Conservation (phyloP, 2,797 vertebrate species). For the Hypotaenidia philippensis region DNA sequence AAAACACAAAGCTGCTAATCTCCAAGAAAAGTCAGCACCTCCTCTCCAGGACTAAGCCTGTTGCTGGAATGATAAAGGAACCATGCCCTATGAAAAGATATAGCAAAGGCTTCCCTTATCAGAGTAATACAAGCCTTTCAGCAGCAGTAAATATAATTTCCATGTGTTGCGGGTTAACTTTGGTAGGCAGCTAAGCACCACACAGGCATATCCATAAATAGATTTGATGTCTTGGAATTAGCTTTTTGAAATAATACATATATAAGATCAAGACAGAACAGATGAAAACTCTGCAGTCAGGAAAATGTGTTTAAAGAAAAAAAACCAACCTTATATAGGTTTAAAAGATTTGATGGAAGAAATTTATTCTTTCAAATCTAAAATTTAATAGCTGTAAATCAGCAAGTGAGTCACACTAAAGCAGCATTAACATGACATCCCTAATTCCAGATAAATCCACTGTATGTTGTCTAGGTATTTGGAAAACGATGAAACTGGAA, state of each 20-base stretch:
- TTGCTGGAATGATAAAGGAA: background rate
- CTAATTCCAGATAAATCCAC: background rate
- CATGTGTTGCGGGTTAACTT: background rate
- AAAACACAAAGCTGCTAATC: background rate
- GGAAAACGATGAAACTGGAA: background rate
- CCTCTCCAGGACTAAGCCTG: background rate
- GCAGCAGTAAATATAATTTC: background rate
- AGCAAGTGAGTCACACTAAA: background rate
- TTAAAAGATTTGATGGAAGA: background rate
- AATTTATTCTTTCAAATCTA: background rate
- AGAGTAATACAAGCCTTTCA: background rate
- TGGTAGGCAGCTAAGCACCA: background rate
- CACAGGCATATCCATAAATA: background rate
- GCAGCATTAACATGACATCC: background rate
- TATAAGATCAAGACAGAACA: background rate
- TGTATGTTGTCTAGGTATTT: background rate
- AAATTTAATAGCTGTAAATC: background rate
- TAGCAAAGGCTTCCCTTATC: background rate
- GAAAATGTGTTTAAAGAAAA: background rate
- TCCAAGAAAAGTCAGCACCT: background rate
- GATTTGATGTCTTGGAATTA: background rate
- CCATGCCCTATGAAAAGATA: background rate
- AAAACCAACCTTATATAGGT: background rate
- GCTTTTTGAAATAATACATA: background rate
- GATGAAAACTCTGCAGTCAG: background rate